Percentiles rank a stretch among this genome's conserved stretches.
phyloP scores from a whole-genome alignment of 2,797 vertebrate genomes.

The Hipposideros larvatus region DNA sequence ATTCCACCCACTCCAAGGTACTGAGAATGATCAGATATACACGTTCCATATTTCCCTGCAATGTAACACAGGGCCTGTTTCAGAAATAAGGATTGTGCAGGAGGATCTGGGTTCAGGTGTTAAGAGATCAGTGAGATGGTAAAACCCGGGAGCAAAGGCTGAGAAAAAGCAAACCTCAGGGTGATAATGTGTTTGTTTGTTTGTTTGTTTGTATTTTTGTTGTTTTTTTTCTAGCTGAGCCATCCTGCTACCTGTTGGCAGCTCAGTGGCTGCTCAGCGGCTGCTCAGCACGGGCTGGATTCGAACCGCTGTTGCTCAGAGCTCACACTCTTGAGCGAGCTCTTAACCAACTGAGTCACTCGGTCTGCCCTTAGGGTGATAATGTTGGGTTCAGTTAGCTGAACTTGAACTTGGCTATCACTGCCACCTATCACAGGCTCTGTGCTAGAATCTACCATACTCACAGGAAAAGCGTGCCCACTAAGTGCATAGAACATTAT shows the following conservation, averaged over 20 bases:
- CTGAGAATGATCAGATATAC: neutral
- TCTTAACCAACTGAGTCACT: too few relatives aligned
- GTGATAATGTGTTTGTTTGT: neutral
- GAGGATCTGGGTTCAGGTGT: neutral
- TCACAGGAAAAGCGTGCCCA: neutral
- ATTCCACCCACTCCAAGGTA: neutral
- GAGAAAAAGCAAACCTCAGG: neutral
- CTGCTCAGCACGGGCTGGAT: too few relatives aligned
- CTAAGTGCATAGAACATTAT: neutral
- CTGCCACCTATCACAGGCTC: neutral
- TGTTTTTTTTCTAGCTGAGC: too few relatives aligned
- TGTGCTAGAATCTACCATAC: neutral
- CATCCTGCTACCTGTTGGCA: too few relatives aligned
- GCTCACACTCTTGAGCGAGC: too few relatives aligned
- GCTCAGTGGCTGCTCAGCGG: too few relatives aligned
- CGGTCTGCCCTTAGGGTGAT: neutral
- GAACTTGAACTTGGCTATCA: neutral
- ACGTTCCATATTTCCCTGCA: neutral
- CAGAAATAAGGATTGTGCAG: neutral
- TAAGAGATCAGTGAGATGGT: neutral
- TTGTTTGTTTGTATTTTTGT: too few relatives aligned
- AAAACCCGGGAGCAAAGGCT: neutral
- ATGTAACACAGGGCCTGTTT: neutral
- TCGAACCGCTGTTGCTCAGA: too few relatives aligned
- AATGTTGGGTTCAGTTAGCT: neutral